These are phyloP conservation scores for Orthonevra nobilis DNA, from an alignment of 2,888 invertebrate species.

Conservation along the genomic window DNA sequence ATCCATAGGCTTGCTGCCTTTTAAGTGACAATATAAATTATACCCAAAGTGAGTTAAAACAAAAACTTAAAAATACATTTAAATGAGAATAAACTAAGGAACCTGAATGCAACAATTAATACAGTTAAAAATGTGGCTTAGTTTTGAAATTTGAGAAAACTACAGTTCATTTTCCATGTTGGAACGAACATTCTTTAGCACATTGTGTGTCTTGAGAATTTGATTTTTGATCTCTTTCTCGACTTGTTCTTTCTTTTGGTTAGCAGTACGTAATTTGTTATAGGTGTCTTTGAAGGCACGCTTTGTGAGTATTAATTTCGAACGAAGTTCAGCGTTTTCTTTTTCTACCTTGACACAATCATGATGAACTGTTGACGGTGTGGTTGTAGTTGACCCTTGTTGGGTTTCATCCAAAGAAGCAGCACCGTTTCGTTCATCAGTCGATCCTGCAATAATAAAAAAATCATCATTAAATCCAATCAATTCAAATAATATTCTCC, in stretches of 20 bases:
- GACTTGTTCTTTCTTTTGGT: constrained; percentile 89
- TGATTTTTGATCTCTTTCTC: constrained; percentile 91
- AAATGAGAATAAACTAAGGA: constrained; percentile 55
- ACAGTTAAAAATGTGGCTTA: constrained; percentile 31
- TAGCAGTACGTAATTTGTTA: constrained; percentile 87
- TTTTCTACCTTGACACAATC: constrained; percentile 81
- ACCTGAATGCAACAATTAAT: constrained; percentile 57
- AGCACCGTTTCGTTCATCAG: constrained; percentile 32
- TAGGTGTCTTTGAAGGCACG: constrained; percentile 89
- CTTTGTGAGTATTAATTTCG: constrained; percentile 86
- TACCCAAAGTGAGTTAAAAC: constrained; percentile 8
- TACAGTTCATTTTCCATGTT: constrained; percentile 83
- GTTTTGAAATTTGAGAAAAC: constrained; percentile 16
- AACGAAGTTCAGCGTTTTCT: constrained; percentile 87
- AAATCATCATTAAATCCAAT: too few species aligned
- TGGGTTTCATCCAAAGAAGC: constrained; percentile 2
- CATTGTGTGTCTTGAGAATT: constrained; percentile 89
- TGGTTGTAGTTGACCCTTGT: constrained; percentile 6
- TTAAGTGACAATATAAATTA: background rate
- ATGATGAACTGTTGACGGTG: constrained; percentile 69
- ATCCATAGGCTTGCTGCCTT: too few species aligned
- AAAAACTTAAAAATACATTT: constrained; percentile 11
- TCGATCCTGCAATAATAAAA: constrained; percentile 32
- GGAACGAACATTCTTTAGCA: constrained; percentile 87
- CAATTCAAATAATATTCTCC: background rate